Evolutionary conservation across 1,140 invertebrate genomes (phyloP).

Genomic region (Sycobia sp.): DNA sequence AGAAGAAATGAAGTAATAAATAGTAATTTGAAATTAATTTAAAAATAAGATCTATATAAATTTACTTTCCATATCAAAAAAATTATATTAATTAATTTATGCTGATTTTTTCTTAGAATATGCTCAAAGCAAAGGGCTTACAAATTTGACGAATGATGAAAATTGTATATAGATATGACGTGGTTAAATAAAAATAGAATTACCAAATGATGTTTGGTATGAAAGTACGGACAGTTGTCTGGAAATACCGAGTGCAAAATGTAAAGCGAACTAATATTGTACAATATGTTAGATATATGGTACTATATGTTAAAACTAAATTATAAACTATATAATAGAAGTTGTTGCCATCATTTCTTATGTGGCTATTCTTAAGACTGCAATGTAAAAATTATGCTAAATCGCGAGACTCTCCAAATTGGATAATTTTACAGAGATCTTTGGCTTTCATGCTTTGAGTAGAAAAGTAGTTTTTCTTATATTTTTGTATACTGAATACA

Average conservation of each 20-base stretch:
- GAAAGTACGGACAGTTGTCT: slow-evolving; percentile 14
- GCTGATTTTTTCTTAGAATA: slow-evolving; percentile 1
- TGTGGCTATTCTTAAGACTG: slow-evolving; percentile 45
- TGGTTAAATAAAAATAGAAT: slow-evolving; percentile 21
- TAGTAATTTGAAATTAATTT: no score
- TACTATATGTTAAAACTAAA: slow-evolving; percentile 24
- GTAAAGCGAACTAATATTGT: slow-evolving; percentile 25
- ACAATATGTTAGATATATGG: slow-evolving; percentile 29
- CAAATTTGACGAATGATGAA: slow-evolving; percentile 15
- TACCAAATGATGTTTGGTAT: slow-evolving; percentile 22
- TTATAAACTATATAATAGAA: slow-evolving; percentile 26
- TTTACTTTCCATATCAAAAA: no score
- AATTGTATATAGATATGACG: slow-evolving; percentile 32
- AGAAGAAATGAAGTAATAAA: no score
- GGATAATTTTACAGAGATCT: no score
- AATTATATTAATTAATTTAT: no score
- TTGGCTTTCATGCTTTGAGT: no score
- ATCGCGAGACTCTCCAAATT: slow-evolving; percentile 12
- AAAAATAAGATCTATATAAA: no score
- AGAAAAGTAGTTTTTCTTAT: no score
- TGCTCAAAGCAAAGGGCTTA: slow-evolving; percentile 2
- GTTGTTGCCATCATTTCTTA: slow-evolving; percentile 47
- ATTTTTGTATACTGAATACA: no score
- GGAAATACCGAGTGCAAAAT: slow-evolving; percentile 32
- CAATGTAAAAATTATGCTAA: slow-evolving; percentile 43